phyloP scores from a whole-genome alignment of 64 coral and sea anemone genomes.

The Pocillopora verrucosa region DNA sequence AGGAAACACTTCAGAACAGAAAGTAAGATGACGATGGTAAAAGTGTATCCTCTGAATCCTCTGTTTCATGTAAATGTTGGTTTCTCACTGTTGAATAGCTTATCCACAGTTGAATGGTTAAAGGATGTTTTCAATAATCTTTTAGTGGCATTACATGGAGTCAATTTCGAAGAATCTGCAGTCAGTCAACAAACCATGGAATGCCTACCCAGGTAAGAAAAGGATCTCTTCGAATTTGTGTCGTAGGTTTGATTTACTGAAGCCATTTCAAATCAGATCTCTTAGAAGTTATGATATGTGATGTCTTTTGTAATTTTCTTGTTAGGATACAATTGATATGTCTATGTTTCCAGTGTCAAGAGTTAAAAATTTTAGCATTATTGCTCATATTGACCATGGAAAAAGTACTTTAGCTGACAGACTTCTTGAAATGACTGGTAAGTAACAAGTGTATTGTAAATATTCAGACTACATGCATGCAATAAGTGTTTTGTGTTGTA shows the following conservation, averaged over 20 bases:
- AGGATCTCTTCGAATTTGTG: background rate
- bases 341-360: slow-evolving; percentile 68
- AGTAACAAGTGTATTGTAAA: background rate
- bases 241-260: background rate
- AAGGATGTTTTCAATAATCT: background rate
- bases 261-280: too few species aligned
- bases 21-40: background rate
- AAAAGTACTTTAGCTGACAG: slow-evolving; percentile 98
- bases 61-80: too few species aligned
- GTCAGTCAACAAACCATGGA: slow-evolving; percentile 5
- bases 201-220: slow-evolving; percentile 20
- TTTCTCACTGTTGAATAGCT: background rate
- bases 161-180: slow-evolving; percentile 9
- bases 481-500: too few species aligned
- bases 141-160: background rate
- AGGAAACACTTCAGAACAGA: background rate
- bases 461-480: too few species aligned
- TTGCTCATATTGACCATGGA: slow-evolving; percentile 98
- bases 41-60: too few species aligned
- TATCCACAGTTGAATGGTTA: background rate
- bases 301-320: slow-evolving; percentile 13
- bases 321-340: slow-evolving; percentile 78
- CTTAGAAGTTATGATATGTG: too few species aligned
- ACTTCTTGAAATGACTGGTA: slow-evolving; percentile 95
- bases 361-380: slow-evolving; percentile 97